Conservation (phyloP, 2,797 vertebrate genomes). For the Acipenser transmontanus region DNA sequence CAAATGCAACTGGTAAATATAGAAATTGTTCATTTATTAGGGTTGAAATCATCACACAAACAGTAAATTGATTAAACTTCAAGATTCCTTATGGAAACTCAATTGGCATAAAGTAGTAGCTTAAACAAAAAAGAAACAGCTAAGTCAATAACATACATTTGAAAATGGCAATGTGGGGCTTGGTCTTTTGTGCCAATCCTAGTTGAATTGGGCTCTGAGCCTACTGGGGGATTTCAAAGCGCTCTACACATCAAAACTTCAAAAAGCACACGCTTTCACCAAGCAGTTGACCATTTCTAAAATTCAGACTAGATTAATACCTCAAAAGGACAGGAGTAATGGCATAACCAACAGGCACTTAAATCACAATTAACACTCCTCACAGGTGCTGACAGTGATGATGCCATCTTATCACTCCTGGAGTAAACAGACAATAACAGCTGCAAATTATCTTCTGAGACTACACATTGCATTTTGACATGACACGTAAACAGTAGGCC, state of each 20-base stretch:
- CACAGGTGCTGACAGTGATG: not conserved
- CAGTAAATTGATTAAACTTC: not conserved
- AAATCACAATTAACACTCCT: not conserved
- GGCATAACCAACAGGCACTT: slow-evolving; percentile 4
- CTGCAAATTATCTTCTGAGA: not conserved
- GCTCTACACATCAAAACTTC: not conserved
- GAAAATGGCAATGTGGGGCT: not conserved
- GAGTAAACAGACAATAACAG: not conserved
- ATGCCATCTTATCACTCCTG: not conserved
- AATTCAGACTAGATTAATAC: slow-evolving; percentile 2
- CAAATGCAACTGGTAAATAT: too few species aligned
- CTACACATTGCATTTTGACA: too few species aligned
- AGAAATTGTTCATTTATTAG: not conserved
- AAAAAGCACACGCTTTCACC: not conserved
- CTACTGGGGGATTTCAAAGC: not conserved
- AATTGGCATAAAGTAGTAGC: not conserved
- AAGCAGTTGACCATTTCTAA: not conserved
- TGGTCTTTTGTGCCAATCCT: not conserved
- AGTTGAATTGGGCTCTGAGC: not conserved
- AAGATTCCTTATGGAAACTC: not conserved
- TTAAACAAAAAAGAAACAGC: not conserved
- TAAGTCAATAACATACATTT: not conserved
- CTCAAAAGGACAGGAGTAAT: not conserved
- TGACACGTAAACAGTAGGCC: too few species aligned
- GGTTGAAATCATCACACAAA: not conserved